Conservation (phyloP, 2,113 vertebrate species). For the Pavo muticus region DNA sequence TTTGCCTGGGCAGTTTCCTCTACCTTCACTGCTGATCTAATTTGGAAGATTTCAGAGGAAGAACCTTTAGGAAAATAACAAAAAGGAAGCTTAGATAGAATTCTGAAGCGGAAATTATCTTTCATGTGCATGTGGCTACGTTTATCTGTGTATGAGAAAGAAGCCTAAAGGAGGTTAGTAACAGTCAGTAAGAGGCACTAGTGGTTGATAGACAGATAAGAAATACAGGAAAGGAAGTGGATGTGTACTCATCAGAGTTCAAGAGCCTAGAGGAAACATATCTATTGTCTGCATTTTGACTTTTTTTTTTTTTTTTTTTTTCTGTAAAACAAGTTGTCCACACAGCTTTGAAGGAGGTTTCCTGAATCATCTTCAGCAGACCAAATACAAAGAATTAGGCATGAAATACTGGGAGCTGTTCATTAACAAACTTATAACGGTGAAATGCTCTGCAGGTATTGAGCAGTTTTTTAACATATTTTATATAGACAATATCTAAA, state of each 20-base stretch:
- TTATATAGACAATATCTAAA: neutral
- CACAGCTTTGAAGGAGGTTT: neutral
- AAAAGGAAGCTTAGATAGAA: neutral
- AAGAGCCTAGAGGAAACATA: conserved; percentile 7
- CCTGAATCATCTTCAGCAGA: neutral
- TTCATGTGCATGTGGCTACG: neutral
- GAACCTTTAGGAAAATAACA: neutral
- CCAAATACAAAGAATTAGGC: neutral
- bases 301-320: neutral
- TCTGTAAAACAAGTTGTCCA: neutral
- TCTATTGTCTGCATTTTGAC: neutral
- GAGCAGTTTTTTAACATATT: neutral
- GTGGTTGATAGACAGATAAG: conserved; percentile 10
- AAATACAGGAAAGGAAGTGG: conserved; percentile 53
- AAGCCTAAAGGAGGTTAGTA: neutral
- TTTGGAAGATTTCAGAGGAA: conserved; percentile 5
- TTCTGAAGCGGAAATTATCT: neutral
- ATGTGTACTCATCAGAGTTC: conserved; percentile 8
- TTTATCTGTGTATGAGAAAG: neutral
- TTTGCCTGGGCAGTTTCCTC: neutral
- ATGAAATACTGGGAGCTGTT: neutral
- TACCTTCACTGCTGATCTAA: neutral
- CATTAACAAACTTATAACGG: neutral
- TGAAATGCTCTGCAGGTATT: neutral
- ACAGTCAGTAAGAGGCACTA: conserved; percentile 14